Percentiles rank a stretch among this genome's conserved stretches.
phyloP scores from a whole-genome alignment of 2,113 vertebrate species.

The Sclerurus mexicanus region DNA sequence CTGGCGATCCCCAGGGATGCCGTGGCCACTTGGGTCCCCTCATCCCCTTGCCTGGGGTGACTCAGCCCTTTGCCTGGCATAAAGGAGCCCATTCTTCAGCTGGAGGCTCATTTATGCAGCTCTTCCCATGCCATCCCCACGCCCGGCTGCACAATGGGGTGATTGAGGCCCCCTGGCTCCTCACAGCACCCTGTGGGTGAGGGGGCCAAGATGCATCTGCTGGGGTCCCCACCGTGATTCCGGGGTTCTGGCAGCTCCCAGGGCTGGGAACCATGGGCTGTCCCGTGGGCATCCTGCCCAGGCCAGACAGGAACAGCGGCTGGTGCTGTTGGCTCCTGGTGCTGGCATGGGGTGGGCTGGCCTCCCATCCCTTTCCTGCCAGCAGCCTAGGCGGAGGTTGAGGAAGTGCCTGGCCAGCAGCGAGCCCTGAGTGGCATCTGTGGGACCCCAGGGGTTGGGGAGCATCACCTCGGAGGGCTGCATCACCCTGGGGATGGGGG shows the following conservation, averaged over 20 bases:
- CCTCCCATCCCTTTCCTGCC: accelerated
- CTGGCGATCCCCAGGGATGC: not conserved
- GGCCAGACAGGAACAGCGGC: not conserved
- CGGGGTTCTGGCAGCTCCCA: accelerated
- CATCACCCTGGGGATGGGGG: too few relatives aligned
- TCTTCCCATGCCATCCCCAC: not conserved
- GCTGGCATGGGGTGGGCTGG: not conserved
- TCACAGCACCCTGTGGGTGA: not conserved
- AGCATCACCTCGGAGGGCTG: not conserved
- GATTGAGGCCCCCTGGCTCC: not conserved
- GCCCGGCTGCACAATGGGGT: not conserved
- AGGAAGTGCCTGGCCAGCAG: not conserved
- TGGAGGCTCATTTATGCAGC: accelerated
- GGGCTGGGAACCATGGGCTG: not conserved
- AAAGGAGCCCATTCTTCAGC: not conserved
- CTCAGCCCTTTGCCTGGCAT: not conserved
- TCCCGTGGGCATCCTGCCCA: not conserved
- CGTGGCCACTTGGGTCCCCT: not conserved
- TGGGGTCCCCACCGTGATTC: accelerated
- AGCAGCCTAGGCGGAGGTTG: not conserved
- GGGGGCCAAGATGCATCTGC: not conserved
- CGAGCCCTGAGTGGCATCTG: not conserved
- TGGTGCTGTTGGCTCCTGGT: not conserved
- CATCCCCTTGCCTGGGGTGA: not conserved
- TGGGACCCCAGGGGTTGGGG: accelerated